These are phyloP conservation scores for Cricetomys ansorgei DNA, from an alignment of 2,113 vertebrate species.

Conservation along the genomic window DNA sequence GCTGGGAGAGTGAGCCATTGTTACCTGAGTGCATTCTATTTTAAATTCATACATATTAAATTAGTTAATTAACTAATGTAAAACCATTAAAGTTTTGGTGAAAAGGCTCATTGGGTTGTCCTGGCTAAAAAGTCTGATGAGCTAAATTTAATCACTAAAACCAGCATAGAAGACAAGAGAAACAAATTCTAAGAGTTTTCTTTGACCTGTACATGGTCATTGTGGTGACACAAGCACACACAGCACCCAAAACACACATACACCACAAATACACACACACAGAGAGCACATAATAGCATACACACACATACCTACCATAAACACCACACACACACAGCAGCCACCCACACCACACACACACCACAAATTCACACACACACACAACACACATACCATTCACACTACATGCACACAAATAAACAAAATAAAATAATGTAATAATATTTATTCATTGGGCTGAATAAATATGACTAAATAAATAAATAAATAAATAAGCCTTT, in stretches of 20 bases:
- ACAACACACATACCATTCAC: too few relatives aligned
- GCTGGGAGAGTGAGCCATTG: neutral
- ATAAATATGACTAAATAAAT: too few relatives aligned
- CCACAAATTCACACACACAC: too few relatives aligned
- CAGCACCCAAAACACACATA: neutral
- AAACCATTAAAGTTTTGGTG: neutral
- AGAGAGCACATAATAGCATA: too few relatives aligned
- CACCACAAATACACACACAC: too few relatives aligned
- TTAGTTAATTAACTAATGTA: neutral
- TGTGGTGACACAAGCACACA: neutral
- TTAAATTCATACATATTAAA: neutral
- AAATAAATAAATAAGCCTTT: too few relatives aligned
- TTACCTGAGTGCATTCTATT: neutral
- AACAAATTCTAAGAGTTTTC: neutral
- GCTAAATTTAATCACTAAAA: neutral
- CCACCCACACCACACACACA: too few relatives aligned
- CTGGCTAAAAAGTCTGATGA: neutral
- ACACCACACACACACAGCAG: too few relatives aligned
- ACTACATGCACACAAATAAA: too few relatives aligned
- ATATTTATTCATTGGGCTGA: neutral
- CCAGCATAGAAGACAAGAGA: too few relatives aligned
- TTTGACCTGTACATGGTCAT: neutral
- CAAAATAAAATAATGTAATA: neutral
- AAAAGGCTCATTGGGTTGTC: neutral
- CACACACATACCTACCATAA: too few relatives aligned